Percentiles rank a stretch among this genome's conserved stretches.
These are phyloP conservation scores for Drosophila nr. perissopoda DNA, from an alignment of 2,888 invertebrate genomes.

Conservation along the genomic window DNA sequence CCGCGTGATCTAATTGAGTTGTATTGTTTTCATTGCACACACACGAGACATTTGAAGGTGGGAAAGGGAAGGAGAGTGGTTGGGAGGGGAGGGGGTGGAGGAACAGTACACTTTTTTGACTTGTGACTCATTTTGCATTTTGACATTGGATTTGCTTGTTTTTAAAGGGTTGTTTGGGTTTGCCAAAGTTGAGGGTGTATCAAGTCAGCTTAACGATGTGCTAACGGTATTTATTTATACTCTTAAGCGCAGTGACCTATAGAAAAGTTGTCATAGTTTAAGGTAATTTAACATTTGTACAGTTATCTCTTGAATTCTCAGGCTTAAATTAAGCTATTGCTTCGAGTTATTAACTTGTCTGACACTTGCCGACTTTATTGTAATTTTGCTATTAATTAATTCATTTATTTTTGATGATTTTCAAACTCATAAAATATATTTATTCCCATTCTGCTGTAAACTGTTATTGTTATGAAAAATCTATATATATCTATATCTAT, in stretches of 20 bases:
- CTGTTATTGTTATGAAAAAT: not conserved
- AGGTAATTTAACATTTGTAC: not conserved
- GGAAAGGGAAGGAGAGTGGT: no score
- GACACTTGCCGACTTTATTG: not conserved
- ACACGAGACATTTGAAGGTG: not conserved
- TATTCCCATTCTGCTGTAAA: not conserved
- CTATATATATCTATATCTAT: not conserved
- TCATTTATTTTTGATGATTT: not conserved
- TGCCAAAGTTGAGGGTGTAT: not conserved
- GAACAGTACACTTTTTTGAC: constrained; percentile 4
- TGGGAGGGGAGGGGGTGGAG: no score
- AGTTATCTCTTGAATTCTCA: not conserved
- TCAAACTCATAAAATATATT: not conserved
- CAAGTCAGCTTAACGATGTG: not conserved
- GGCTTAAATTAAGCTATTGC: not conserved
- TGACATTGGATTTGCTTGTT: constrained; percentile 28
- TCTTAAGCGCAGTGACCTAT: not conserved
- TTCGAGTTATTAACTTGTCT: not conserved
- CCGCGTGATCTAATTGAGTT: constrained; percentile 69
- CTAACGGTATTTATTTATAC: not conserved
- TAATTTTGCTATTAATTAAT: not conserved
- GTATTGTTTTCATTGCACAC: constrained; percentile 59
- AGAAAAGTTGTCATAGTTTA: not conserved
- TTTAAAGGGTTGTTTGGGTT: not conserved
- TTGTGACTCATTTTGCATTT: constrained; percentile 31